Base-by-base conservation (phyloP, 2,113 vertebrate genomes). In the Stigmatopora argus region DNA sequence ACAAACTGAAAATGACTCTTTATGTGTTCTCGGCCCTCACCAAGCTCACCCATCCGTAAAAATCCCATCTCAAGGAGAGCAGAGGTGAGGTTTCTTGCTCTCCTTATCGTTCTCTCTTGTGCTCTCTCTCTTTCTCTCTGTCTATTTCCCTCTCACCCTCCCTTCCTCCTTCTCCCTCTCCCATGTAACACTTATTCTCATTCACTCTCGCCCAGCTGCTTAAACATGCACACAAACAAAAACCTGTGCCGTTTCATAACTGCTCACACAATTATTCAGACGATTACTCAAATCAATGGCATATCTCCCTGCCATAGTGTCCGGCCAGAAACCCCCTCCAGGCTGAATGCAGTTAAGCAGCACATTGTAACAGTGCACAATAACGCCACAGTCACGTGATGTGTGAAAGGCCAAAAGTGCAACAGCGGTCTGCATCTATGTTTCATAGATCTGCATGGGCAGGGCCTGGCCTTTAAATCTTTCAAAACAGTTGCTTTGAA, bases 51-150 rank as follows among this genome's bases (percentile, higher is more conserved):
- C 89, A 91, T 84, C 89, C 90, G 88, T 90, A 88, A 89, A 91
- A 91, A 91, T 89, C 87, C 89, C 89, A 90, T 92, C 89, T 91
- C 90, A 88, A 87, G 86, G 84, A 89, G 87, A 90, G 88, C 90
- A 88, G 86, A 90, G 87, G 87, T 92, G 90, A 91, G 86, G 83
- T 86, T 85, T 86, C 78, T 76, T 82, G 76, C 80, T 69, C 74
- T 71, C 73, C 15, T 31, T 31, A 31, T 31, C 26, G 26, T 31
- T 31, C 26, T 31, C 26, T 31, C 26, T 31, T 31, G 26, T 31
- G 26, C 72, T 60, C 75, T 19, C 67, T 64, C 75, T 13, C 59
- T 61, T 18, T 73, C 65, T 53, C 56, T 66, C 60, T 71, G 69
- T 34, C 74, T 52, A 70, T 62, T 68, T 46, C 77, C 73, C 69